These are phyloP conservation scores for Pongo pygmaeus DNA, from an alignment of 2,113 vertebrate genomes.

Conservation along the genomic window DNA sequence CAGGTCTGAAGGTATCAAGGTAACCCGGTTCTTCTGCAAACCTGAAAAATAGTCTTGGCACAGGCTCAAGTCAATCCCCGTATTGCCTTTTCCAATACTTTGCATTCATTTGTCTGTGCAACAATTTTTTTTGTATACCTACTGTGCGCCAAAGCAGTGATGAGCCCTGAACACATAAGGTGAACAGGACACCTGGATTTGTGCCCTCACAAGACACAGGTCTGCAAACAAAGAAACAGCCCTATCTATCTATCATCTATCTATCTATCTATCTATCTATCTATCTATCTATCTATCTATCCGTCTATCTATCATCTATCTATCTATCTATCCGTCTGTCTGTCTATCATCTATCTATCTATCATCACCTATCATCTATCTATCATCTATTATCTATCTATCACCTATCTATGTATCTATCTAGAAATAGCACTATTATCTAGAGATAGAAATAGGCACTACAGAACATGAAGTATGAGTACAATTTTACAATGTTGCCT, in stretches of 20 bases:
- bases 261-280: no score
- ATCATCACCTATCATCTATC: no score
- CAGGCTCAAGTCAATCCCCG: neutral
- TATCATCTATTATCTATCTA: no score
- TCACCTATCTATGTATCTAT: no score
- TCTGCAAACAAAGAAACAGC: neutral
- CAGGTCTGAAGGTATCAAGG: neutral
- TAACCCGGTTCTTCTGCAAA: neutral
- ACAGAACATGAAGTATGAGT: rapidly evolving
- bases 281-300: no score
- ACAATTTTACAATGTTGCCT: rapidly evolving
- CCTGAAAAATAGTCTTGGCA: neutral
- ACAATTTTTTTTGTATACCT: neutral
- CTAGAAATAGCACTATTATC: neutral
- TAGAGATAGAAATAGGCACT: neutral
- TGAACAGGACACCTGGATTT: neutral
- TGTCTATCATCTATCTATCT: no score
- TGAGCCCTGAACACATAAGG: no score
- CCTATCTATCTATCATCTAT: no score
- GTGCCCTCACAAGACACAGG: rapidly evolving
- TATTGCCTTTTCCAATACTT: neutral
- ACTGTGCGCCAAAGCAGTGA: neutral
- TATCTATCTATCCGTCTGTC: no score
- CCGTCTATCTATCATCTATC: no score
- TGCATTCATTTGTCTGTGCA: neutral